Base-by-base conservation (phyloP, 2,888 invertebrate species). In the Bugula neritina region DNA sequence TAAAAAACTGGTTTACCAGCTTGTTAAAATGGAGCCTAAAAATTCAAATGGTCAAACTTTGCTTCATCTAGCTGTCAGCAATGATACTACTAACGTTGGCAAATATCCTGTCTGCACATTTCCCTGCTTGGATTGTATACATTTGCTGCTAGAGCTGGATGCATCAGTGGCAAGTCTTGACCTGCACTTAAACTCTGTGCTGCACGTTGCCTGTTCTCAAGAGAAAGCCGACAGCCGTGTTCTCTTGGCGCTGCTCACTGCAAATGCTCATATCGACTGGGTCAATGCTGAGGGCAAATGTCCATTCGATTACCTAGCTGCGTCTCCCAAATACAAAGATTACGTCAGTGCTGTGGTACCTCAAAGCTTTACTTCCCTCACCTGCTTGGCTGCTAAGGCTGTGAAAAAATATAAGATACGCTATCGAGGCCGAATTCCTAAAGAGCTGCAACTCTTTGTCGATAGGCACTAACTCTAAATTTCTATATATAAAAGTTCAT, bases 181-280 rank as follows among this genome's bases (percentile, higher is more conserved):
- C 84, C 89, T 90, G 71, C 90, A 90, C 72, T 92, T 92, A 27
- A 93, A 94, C 85, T 93, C 93, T 27, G 91, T 94, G 17, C 87
- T 96, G 71, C 95, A 95, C 83, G 87, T 94, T 74, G 90, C 91
- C 0, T 92, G 92, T 74, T 79, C 79, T 58, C 88, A 90, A 84
- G 89, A 90, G 73, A 90, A 90, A 0, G 90, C 90, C 78, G 89
- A 90, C 0, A 86, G 89, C 1, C 88, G 88, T 58, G 88, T 94
- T 57, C 89, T 92, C 0, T 87, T 88, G 77, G 88, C 89, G 10
- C 86, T 97, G 3, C 87, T 96, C 0, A 86, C 89, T 2, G 88
- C 89, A 80, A 95, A 94, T 73, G 93, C 93, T 0, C 93, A 94
- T 85, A 86, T 93, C 74, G 93, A 93, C 86, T 88, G 90, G 31